Evolutionary conservation across 1,140 invertebrate genomes (phyloP), one percentile per base, ranked within the genome.

Genomic region (Drosophila erecta): DNA sequence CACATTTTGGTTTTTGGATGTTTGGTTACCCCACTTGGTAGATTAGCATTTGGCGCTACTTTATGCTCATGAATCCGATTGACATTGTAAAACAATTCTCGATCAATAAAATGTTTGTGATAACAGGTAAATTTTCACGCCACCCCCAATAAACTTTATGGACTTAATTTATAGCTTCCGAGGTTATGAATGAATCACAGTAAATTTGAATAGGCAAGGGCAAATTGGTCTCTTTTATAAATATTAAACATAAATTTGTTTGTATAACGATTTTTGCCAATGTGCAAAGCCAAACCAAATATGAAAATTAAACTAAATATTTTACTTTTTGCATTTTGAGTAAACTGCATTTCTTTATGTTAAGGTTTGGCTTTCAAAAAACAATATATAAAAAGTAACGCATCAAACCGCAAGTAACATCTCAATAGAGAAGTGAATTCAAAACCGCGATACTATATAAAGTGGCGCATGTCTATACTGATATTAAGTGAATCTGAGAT

Each of bases 31-130:
- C 53, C 37, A 55, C 43, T 71, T 22, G 14, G 57, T 40, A 56
- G 37, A 71, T 71, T 57, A 57, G 51, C 43, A 37, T 44, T 40
- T 17, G 35, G n/a, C 17, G 40, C 64, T 47, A 38, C 65, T 38
- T 70, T 35, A 57, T 47, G 51, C 51, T 37, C n/a, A 17, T 43
- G 43, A 71, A 70, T 71, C 67, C 50, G 65, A 70, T 70, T 55
- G 57, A 10, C 30, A 56, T 54, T 40, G 50, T 72, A 72, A 84
- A 76, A 62, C 72, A 66, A 64, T 74, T 74, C 57, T 40, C 54
- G 46, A 53, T 40, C 69, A 71, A 51, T 71, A 44, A 59, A 59
- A 46, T 60, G 57, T 24, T 71, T 46, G 35, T 47, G 64, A 67
- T 72, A 72, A 69, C 27, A 27, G 64, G 37, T 14, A 22, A 7